These are phyloP conservation scores for Babyrousa celebensis DNA, from an alignment of 2,797 vertebrate genomes.

Conservation along the genomic window DNA sequence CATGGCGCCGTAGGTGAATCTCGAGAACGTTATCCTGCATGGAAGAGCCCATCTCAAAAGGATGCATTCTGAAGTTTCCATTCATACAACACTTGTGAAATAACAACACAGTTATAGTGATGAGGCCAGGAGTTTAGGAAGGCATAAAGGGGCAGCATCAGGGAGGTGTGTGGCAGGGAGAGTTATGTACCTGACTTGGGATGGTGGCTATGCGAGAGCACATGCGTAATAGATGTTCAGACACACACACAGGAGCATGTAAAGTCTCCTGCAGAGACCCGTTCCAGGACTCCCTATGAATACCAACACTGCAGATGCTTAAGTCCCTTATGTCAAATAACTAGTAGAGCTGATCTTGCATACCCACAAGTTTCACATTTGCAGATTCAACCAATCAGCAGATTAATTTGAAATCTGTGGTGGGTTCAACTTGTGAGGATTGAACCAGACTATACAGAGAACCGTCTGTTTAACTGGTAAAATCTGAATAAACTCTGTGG, in stretches of 20 bases:
- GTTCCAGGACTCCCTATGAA: neutral
- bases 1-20: fast-evolving
- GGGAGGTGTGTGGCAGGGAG: neutral
- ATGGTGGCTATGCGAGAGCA: fast-evolving
- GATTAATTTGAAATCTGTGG: neutral
- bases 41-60: neutral
- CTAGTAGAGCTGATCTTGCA: neutral
- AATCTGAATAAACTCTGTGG: neutral
- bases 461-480: neutral
- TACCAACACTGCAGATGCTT: neutral
- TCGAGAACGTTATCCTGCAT: neutral
- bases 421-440: neutral
- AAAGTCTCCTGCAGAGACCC: neutral
- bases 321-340: neutral
- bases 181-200: neutral
- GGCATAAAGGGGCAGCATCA: fast-evolving
- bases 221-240: neutral
- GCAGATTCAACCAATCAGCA: neutral
- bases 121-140: neutral
- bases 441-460: neutral
- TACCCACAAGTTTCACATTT: neutral
- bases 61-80: neutral
- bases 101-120: neutral
- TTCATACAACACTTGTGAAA: neutral
- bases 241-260: neutral